A percentile compares a stretch with the other conserved stretches of the same genome.
phyloP scores from a whole-genome alignment of 2,113 vertebrate species.

The Pyxicephalus adspersus region DNA sequence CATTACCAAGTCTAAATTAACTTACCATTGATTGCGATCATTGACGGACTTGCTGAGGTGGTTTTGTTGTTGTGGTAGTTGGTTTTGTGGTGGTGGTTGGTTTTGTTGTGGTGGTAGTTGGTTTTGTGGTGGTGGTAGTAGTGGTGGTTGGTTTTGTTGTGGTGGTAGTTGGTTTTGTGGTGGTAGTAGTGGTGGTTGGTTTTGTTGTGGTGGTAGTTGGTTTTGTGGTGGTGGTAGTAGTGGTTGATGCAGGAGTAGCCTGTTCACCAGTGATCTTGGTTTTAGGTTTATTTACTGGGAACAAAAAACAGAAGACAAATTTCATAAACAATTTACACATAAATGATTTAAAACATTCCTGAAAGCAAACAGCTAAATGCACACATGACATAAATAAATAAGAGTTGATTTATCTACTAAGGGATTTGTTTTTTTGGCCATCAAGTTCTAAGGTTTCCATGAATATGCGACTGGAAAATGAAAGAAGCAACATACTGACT shows the following conservation, averaged over 20 bases:
- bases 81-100: background rate
- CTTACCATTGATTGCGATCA: constrained; percentile 15
- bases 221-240: background rate
- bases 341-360: background rate
- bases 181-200: background rate
- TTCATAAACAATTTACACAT: too few relatives aligned
- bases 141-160: background rate
- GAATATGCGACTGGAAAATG: too few relatives aligned
- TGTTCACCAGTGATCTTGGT: too few relatives aligned
- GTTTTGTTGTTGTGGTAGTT: too few relatives aligned
- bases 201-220: background rate
- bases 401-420: too few relatives aligned
- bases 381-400: too few relatives aligned
- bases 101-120: background rate
- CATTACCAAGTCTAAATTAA: background rate
- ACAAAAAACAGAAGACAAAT: too few relatives aligned
- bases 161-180: background rate
- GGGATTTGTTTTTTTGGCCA: too few relatives aligned
- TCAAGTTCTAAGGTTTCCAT: too few relatives aligned
- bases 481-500: too few relatives aligned
- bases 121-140: background rate
- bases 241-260: background rate
- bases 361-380: background rate
- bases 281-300: too few relatives aligned
- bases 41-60: too few relatives aligned